Conservation (phyloP, 2,888 invertebrate species). For the Ypsolopha sequella region DNA sequence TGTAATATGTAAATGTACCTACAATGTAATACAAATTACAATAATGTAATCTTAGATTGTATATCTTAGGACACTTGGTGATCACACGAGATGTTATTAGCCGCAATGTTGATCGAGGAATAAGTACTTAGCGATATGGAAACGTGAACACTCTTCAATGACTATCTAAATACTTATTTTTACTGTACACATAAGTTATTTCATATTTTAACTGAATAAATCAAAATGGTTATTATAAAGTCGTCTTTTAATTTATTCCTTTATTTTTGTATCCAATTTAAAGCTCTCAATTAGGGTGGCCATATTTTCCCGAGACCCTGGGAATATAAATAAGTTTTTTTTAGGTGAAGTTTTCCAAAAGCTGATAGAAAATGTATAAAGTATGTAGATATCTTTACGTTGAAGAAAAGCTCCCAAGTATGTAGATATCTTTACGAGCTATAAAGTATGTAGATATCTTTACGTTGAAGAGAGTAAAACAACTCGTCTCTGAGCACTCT, state of each 20-base stretch:
- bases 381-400: too few relatives aligned
- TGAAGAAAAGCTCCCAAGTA: too few relatives aligned
- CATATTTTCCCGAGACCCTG: too few relatives aligned
- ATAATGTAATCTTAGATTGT: constrained; percentile 65
- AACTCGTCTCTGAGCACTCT: too few relatives aligned
- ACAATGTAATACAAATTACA: constrained; percentile 53
- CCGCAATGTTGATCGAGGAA: background rate
- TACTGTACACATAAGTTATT: constrained; percentile 70
- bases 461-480: too few relatives aligned
- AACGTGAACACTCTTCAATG: constrained; percentile 44
- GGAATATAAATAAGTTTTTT: too few relatives aligned
- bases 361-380: too few relatives aligned
- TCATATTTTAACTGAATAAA: constrained; percentile 71
- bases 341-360: too few relatives aligned
- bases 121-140: constrained; percentile 26
- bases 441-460: too few relatives aligned
- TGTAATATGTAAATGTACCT: constrained; percentile 66
- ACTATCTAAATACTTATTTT: constrained; percentile 67
- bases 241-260: constrained; percentile 25
- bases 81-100: constrained; percentile 24
- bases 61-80: constrained; percentile 52
- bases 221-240: constrained; percentile 64
- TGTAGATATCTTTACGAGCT: too few relatives aligned
- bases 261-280: background rate
- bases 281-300: too few relatives aligned